Conservation (phyloP, 92 coral and sea anemone genomes). For the Porites rus region DNA sequence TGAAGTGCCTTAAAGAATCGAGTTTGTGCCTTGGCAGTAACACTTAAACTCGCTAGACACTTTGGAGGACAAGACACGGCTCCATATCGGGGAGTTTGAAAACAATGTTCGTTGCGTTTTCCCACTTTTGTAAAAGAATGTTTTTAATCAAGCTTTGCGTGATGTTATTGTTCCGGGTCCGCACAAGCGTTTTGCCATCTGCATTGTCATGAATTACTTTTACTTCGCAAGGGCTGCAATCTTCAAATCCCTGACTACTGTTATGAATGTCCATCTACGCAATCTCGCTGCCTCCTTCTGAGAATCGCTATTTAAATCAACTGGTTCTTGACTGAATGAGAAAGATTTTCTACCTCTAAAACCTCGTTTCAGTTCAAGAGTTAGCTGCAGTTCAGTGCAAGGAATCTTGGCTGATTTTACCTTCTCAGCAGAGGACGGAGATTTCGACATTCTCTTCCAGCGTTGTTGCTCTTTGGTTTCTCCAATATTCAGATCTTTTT, state of each 20-base stretch:
- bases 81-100: constrained; percentile 33
- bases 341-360: neutral
- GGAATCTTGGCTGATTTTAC: constrained; percentile 3
- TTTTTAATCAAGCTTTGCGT: neutral
- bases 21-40: constrained; percentile 38
- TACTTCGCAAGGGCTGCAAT: neutral
- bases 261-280: neutral
- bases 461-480: constrained; percentile 12
- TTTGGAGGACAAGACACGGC: constrained; percentile 22
- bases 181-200: neutral
- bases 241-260: neutral
- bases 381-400: neutral
- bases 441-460: constrained; percentile 16
- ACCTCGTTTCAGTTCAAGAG: neutral
- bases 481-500: neutral
- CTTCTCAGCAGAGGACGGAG: neutral
- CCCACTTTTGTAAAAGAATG: constrained; percentile 44
- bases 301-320: neutral
- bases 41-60: constrained; percentile 41
- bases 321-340: neutral
- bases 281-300: neutral
- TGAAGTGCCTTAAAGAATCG: constrained; percentile 42
- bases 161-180: neutral
- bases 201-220: neutral
- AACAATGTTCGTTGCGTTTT: constrained; percentile 44